Base-by-base conservation (phyloP, 2,888 invertebrate genomes). In the Limnephilus rhombicus region DNA sequence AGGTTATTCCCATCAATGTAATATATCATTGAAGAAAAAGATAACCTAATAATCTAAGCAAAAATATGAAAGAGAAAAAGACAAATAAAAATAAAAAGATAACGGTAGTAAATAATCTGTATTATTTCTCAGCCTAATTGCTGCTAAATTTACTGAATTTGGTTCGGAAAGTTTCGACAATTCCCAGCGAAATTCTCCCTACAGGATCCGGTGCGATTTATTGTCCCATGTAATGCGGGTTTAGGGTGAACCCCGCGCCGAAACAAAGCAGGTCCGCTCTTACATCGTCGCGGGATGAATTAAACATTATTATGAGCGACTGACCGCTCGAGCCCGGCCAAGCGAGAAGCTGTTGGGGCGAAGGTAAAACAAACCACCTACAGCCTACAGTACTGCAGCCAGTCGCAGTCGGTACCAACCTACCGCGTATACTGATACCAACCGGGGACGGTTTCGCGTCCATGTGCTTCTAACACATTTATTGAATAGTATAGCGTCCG, bases 271-370 rank as follows among this genome's bases (percentile, higher is more conserved):
- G 68, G 68, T 9, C 68, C 9, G 24, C 68, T 68, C 83, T 83
- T 37, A 37, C 41, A 37, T 24, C 41, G 83, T 7, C 83, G 15
- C 82, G 31, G 34, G 37, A 37, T 83, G 83, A 83, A 83, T 83
- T 83, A 83, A 37, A 83, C 34, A 83, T 83, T 83, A 83, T 83
- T 12, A 34, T n/a, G 31, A 83, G 83, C 83, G 82, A 83, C 7
- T 68, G 68, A 68, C 82, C 82, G 82, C 82, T 13, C 82, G 82
- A 18, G 83, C 11, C 34, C 37, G 83, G 83, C 83, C 83, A 41
- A 37, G 83, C 83, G 83, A 18, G 37, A 34, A 83, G 83, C 83
- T 83, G 83, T 34, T 13, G 83, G 83, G 83, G 31, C 24, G 83
- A 83, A 41, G 68, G 68, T 24, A 68, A 68, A 68, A 68, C 68